Conservation (phyloP, 2,797 vertebrate species). For the Muscicapa striata region DNA sequence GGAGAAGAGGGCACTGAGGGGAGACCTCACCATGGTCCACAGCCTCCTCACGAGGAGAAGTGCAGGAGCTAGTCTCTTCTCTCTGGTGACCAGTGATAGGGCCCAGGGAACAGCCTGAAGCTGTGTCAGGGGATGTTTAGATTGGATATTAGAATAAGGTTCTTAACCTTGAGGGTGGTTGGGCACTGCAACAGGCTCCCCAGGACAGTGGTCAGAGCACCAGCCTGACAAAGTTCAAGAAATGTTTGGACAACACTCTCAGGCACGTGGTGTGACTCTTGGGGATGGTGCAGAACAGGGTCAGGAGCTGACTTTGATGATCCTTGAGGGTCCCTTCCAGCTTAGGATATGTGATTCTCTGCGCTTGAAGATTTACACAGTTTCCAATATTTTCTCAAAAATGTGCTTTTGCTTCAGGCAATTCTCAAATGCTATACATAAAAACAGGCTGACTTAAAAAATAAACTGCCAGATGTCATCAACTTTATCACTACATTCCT, state of each 20-base stretch:
- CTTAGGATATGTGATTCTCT: not conserved
- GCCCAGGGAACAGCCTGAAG: not conserved
- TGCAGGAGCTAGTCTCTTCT: not conserved
- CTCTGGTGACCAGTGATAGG: not conserved
- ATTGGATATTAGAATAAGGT: not conserved
- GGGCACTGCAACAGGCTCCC: not conserved
- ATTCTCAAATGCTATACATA: not conserved
- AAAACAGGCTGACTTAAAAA: not conserved
- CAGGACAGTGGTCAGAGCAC: not conserved
- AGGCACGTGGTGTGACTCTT: not conserved
- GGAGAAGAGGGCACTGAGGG: not conserved
- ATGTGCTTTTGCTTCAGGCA: not conserved
- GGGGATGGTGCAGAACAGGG: not conserved
- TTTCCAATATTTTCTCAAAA: not conserved
- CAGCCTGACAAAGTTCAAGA: not conserved
- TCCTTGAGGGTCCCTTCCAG: not conserved
- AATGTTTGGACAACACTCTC: not conserved
- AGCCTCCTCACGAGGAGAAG: not conserved
- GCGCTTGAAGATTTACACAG: not conserved
- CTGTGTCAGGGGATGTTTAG: not conserved
- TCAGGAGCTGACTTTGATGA: not conserved
- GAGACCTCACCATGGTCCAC: not conserved
- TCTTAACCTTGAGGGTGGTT: rapidly evolving
- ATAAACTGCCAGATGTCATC: not conserved
- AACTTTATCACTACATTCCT: not conserved